Base-by-base conservation (phyloP, 1,140 invertebrate genomes). In the Drosophila funebris region DNA sequence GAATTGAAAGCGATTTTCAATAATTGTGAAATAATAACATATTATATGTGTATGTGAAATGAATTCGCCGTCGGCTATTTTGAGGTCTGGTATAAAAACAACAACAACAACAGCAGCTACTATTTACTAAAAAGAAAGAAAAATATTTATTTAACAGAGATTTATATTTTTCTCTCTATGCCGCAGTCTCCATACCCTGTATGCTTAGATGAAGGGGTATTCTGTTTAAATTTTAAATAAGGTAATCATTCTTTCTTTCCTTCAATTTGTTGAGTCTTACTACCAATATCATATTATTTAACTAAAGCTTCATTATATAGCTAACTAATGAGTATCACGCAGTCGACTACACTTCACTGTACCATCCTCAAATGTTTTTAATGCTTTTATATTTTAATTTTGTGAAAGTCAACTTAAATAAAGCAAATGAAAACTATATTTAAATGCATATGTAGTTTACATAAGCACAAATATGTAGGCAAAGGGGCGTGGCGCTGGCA, bases 401-500 rank as follows among this genome's bases (percentile, higher is more conserved):
- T 31, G 5, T 29, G 46, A 52, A 63, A 80, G 76, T 54, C 56
- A 63, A 80, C 77, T 85, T 84, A 68, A 77, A 56, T 77, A 71
- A 53, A 77, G 37, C 53, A 81, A 84, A 81, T 70, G 69, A 77
- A 81, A 73, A 54, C 68, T 70, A 27, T 46, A 56, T 56, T 63
- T 41, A 64, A 71, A 68, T 67, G 37, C 54, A 68, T 67, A 68
- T 54, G 31, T 36, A 50, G 69, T 58, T 66, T 72, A 52, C 69
- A 67, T 67, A 72, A 72, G 44, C 27, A 14, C 24, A 50, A 33
- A 31, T 48, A 31, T 20, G 39, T 11, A 9, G 3, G 8, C n/a
- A 11, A 11, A n/a, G 9, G 8, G 20, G 22, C 1, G 39, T 9
- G 41, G 39, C 11, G 5, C 11, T 31, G 20, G 41, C 1, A n/a